These are phyloP conservation scores for Liasis olivaceus DNA, from an alignment of 2,797 vertebrate genomes.

Conservation along the genomic window DNA sequence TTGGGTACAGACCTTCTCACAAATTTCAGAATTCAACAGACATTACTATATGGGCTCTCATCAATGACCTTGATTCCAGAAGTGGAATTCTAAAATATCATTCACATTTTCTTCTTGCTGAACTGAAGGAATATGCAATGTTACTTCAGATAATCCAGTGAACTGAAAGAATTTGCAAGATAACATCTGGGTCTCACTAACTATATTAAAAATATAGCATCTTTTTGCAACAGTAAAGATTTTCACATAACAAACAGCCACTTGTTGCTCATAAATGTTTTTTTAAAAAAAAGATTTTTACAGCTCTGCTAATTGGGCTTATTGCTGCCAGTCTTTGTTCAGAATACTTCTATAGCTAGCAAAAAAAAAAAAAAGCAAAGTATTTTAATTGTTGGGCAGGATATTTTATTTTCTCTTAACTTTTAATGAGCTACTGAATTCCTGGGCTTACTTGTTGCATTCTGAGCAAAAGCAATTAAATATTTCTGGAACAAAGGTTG, in stretches of 20 bases:
- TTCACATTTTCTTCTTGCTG: neutral
- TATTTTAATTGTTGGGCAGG: neutral
- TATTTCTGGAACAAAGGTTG: slow-evolving; percentile 62
- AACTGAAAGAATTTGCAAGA: slow-evolving; percentile 32
- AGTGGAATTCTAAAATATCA: neutral
- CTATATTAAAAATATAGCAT: neutral
- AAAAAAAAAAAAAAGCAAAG: neutral
- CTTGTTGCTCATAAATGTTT: neutral
- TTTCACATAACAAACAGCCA: neutral
- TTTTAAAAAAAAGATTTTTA: neutral
- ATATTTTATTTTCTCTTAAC: neutral
- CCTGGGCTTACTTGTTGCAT: slow-evolving; percentile 31
- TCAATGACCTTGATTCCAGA: neutral
- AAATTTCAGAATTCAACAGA: neutral
- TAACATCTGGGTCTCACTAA: slow-evolving; percentile 27
- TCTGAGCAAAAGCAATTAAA: slow-evolving; percentile 67
- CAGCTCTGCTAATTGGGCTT: neutral
- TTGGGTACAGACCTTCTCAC: neutral
- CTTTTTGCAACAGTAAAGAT: slow-evolving; percentile 27
- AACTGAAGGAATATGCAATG: neutral
- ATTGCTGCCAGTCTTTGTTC: neutral
- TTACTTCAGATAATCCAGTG: slow-evolving; percentile 6
- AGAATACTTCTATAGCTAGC: neutral
- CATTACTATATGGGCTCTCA: neutral
- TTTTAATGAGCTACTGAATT: slow-evolving; percentile 23